Percentiles rank a stretch among this genome's conserved stretches.
These are phyloP conservation scores for Hylaeus volcanicus DNA, from an alignment of 1,140 invertebrate species.

Conservation along the genomic window DNA sequence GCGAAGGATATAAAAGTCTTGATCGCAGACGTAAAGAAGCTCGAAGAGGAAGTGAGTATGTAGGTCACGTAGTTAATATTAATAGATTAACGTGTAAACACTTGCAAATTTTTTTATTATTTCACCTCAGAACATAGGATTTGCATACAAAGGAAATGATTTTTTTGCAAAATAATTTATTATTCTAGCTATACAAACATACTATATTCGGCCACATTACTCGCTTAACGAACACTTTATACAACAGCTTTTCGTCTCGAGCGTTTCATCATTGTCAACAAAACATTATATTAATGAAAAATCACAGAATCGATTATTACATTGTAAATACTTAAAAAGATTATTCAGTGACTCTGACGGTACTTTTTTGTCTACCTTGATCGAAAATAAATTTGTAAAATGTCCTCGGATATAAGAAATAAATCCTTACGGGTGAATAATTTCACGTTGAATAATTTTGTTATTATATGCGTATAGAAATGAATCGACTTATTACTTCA, in stretches of 20 bases:
- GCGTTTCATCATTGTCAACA: background rate
- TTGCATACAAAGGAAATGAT: constrained; percentile 35
- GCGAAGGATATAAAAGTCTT: constrained; percentile 71
- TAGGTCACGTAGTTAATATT: constrained; percentile 16
- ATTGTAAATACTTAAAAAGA: background rate
- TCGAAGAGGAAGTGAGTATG: constrained; percentile 69
- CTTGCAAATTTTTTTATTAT: constrained; percentile 25
- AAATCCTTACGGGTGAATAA: background rate
- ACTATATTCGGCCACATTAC: constrained; percentile 3
- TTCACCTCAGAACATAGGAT: constrained; percentile 23
- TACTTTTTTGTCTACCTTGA: background rate
- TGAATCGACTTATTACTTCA: background rate
- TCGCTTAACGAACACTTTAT: constrained; percentile 6
- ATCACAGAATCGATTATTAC: background rate
- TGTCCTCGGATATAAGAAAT: background rate
- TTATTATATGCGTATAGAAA: background rate
- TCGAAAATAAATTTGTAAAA: constrained; percentile 9
- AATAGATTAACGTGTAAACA: constrained; percentile 10
- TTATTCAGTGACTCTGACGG: background rate
- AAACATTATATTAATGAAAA: background rate
- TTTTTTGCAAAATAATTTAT: constrained; percentile 58
- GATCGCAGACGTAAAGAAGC: constrained; percentile 68
- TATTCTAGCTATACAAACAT: constrained; percentile 31
- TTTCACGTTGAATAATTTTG: background rate
- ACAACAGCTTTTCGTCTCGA: background rate